Evolutionary conservation across 1,140 invertebrate genomes (phyloP).

Genomic region (Xylocopa sonorina): DNA sequence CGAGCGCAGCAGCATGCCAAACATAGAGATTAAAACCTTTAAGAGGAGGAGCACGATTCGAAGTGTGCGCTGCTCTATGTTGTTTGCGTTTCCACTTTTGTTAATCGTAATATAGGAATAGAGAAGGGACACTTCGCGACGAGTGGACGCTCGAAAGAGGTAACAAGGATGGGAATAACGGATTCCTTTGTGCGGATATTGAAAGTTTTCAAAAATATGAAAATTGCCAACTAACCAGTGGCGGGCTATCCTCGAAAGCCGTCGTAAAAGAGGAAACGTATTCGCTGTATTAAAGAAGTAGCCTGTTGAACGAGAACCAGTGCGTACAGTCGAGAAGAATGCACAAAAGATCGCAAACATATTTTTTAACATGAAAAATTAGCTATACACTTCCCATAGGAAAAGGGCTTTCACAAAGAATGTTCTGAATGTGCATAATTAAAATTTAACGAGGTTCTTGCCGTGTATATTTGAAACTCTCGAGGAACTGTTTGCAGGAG

Average conservation of each 20-base stretch:
- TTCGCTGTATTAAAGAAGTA: slow-evolving; percentile 1
- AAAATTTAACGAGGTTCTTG: background rate
- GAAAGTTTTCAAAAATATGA: slow-evolving; percentile 25
- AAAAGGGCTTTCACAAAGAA: too few relatives aligned
- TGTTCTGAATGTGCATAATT: background rate
- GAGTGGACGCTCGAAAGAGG: background rate
- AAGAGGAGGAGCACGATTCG: background rate
- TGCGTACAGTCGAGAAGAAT: background rate
- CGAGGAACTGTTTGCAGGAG: too few relatives aligned
- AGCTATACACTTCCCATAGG: background rate
- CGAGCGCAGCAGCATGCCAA: too few relatives aligned
- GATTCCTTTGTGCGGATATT: slow-evolving; percentile 16
- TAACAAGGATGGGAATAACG: background rate
- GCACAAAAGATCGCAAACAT: too few relatives aligned
- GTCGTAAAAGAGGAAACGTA: background rate
- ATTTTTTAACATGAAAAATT: background rate
- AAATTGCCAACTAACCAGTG: background rate
- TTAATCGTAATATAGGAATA: background rate
- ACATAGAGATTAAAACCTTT: background rate
- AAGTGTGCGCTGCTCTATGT: too few relatives aligned
- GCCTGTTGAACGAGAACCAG: background rate
- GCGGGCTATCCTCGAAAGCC: background rate
- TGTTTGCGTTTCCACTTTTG: background rate
- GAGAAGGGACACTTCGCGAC: background rate
- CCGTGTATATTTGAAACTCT: too few relatives aligned